Evolutionary conservation across 2,888 invertebrate genomes (phyloP).

Genomic region (Drosophila anomalata): DNA sequence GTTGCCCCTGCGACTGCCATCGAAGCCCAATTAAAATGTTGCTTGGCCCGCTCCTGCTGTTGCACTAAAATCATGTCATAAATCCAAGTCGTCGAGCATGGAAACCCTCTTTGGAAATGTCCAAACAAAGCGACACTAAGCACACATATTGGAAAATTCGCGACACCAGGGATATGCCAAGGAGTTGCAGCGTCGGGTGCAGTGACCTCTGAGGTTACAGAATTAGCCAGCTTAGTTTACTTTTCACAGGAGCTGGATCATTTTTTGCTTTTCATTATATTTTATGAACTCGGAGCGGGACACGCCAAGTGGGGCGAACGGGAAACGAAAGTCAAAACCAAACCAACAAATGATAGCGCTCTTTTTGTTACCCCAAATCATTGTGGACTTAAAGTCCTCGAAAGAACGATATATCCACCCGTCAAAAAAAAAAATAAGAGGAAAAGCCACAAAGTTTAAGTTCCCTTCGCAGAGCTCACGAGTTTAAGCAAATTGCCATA

Average conservation of each 20-base stretch:
- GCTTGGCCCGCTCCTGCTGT: slow-evolving; percentile 11
- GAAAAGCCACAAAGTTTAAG: slow-evolving; percentile 55
- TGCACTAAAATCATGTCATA: slow-evolving; percentile 45
- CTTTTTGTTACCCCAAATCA: slow-evolving; percentile 44
- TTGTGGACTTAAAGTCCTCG: slow-evolving; percentile 56
- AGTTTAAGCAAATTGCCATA: slow-evolving; percentile 79
- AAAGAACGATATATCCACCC: slow-evolving; percentile 26
- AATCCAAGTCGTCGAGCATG: slow-evolving; percentile 38
- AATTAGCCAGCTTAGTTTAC: slow-evolving; percentile 13
- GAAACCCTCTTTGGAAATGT: slow-evolving; percentile 14
- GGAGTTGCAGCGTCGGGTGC: slow-evolving; percentile 13
- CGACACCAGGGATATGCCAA: background rate
- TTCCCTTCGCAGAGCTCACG: slow-evolving; percentile 43
- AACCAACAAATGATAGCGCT: slow-evolving; percentile 49
- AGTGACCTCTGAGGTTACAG: slow-evolving; percentile 41
- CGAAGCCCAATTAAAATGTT: slow-evolving; percentile 55
- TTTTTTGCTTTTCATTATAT: slow-evolving; percentile 75
- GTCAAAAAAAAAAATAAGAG: slow-evolving; percentile 10
- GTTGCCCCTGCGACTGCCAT: slow-evolving; percentile 20
- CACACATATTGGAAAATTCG: slow-evolving; percentile 25
- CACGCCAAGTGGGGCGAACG: slow-evolving; percentile 64
- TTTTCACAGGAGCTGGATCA: slow-evolving; percentile 43
- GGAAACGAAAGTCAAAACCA: slow-evolving; percentile 18
- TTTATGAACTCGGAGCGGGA: slow-evolving; percentile 60
- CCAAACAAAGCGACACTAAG: slow-evolving; percentile 41